Conservation (phyloP, 2,888 invertebrate genomes). For the Heliconius sara region DNA sequence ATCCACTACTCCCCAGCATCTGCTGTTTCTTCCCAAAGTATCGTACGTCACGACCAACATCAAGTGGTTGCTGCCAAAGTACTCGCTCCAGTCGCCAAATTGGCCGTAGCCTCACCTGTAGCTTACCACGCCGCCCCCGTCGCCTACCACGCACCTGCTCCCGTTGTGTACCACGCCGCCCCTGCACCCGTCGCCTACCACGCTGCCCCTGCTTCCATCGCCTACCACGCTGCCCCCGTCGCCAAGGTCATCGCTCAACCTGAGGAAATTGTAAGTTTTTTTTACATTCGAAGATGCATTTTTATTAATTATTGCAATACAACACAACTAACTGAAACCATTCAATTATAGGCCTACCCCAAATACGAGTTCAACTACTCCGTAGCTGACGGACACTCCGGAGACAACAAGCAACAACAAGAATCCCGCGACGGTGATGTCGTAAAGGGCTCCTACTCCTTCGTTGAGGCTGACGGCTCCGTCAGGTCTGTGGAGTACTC, state of each 20-base stretch:
- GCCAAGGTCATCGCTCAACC: slow-evolving; percentile 53
- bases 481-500: slow-evolving; percentile 81
- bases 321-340: neutral
- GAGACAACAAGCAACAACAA: slow-evolving; percentile 80
- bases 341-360: slow-evolving; percentile 58
- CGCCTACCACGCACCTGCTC: slow-evolving; percentile 59
- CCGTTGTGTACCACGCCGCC: slow-evolving; percentile 37
- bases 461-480: slow-evolving; percentile 83
- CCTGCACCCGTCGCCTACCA: slow-evolving; percentile 49
- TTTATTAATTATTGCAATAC: neutral
- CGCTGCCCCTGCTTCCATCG: slow-evolving; percentile 56
- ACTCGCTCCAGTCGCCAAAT: slow-evolving; percentile 34
- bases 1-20: slow-evolving; percentile 65
- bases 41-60: slow-evolving; percentile 63
- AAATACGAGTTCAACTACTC: slow-evolving; percentile 78
- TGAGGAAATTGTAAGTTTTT: slow-evolving; percentile 51
- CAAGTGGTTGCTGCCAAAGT: slow-evolving; percentile 29
- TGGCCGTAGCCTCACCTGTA: slow-evolving; percentile 59
- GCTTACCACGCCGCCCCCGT: slow-evolving; percentile 65
- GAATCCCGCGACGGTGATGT: slow-evolving; percentile 79
- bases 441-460: slow-evolving; percentile 77
- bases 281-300: neutral
- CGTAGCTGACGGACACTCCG: slow-evolving; percentile 79
- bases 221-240: slow-evolving; percentile 59
- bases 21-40: slow-evolving; percentile 64